These are phyloP conservation scores for Microcebus griseorufus DNA, from an alignment of 2,113 vertebrate species.

Conservation along the genomic window DNA sequence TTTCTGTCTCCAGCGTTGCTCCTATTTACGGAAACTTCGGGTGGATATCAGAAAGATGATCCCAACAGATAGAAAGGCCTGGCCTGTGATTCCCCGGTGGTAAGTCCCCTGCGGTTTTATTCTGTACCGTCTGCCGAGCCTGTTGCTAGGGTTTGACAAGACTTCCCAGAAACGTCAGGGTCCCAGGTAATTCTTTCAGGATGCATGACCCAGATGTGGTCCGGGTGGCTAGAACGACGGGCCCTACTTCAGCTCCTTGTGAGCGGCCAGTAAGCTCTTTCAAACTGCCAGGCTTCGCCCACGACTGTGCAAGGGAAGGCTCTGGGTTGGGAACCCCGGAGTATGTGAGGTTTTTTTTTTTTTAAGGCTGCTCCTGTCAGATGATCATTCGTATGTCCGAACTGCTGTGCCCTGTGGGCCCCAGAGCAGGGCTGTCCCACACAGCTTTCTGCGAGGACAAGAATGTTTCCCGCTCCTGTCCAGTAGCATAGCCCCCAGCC, in stretches of 20 bases:
- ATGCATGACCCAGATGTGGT: neutral
- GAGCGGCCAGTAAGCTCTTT: neutral
- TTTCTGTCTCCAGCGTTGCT: slow-evolving; percentile 54
- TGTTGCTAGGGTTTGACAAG: neutral
- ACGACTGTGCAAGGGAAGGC: neutral
- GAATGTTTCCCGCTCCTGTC: accelerated
- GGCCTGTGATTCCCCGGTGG: neutral
- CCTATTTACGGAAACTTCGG: neutral
- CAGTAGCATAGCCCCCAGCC: too few relatives aligned
- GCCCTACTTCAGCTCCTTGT: neutral
- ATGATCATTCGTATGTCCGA: accelerated
- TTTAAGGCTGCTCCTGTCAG: neutral
- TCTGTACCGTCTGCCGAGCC: accelerated
- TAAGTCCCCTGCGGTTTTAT: neutral
- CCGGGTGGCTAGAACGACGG: neutral
- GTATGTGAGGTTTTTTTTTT: neutral
- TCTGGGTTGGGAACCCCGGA: neutral
- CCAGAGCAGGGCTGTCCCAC: neutral
- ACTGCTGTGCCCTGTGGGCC: neutral
- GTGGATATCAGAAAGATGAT: neutral
- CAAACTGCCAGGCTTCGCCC: neutral
- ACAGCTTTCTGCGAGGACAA: too few relatives aligned
- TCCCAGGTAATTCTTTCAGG: neutral
- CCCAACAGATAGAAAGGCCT: accelerated
- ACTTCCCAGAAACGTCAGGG: neutral